phyloP scores from a whole-genome alignment of 2,113 vertebrate species.

The Eudyptes chrysolophus region DNA sequence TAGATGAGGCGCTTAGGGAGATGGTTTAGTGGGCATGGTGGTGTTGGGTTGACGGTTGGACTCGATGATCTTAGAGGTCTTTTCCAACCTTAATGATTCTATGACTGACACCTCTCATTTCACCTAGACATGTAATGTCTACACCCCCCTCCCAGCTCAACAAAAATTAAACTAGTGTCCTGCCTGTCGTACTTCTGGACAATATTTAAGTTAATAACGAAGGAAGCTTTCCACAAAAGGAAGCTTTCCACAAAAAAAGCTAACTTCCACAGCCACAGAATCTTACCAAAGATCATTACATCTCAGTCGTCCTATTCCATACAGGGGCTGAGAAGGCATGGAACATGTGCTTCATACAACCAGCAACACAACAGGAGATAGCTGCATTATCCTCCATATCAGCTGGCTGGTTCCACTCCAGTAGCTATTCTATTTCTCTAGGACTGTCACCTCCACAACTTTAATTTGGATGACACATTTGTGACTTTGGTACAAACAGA shows the following conservation, averaged over 20 bases:
- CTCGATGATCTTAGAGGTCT: too few relatives aligned
- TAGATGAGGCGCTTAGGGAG: too few relatives aligned
- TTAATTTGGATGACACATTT: neutral
- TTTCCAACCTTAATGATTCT: too few relatives aligned
- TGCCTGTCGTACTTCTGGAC: neutral
- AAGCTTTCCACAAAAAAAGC: neutral
- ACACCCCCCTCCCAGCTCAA: accelerated
- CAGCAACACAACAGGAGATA: neutral
- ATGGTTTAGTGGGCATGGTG: too few relatives aligned
- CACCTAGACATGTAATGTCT: neutral
- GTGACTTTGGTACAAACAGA: neutral
- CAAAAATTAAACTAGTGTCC: neutral
- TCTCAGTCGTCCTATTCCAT: neutral
- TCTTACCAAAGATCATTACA: neutral
- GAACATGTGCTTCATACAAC: neutral
- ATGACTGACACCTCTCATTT: neutral
- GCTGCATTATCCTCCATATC: neutral
- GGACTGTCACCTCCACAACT: neutral
- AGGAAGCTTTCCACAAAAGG: neutral
- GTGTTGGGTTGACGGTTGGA: too few relatives aligned
- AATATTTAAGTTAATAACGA: neutral
- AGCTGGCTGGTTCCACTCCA: neutral
- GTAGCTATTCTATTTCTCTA: neutral
- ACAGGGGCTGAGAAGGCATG: neutral
- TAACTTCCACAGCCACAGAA: neutral